A percentile compares a stretch with the other conserved stretches of the same genome.
Conservation (phyloP, 2,797 vertebrate species). For the Phalloptychus januarius region DNA sequence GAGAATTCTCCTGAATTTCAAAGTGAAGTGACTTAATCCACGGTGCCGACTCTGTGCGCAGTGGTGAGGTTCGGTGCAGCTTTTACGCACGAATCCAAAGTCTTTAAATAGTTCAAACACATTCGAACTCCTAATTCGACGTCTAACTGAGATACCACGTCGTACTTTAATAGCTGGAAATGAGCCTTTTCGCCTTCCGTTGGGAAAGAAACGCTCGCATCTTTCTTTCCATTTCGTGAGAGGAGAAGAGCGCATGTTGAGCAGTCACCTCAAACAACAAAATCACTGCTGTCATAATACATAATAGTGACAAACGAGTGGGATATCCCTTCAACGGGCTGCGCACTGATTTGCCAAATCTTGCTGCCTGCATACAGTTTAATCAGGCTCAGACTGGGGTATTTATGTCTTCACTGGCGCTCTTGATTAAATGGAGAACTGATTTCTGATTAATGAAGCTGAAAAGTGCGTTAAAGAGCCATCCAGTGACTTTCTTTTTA, state of each 20-base stretch:
- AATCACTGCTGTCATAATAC: constrained; percentile 40
- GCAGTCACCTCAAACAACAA: constrained; percentile 26
- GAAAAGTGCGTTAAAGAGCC: constrained; percentile 36
- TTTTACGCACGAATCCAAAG: constrained; percentile 13
- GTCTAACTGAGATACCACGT: neutral
- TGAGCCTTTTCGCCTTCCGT: neutral
- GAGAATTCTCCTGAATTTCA: neutral
- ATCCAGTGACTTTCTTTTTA: constrained; percentile 43
- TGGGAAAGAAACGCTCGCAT: neutral
- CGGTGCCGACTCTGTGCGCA: constrained; percentile 26
- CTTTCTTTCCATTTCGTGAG: constrained; percentile 10
- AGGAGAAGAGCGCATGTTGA: neutral
- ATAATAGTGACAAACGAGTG: constrained; percentile 61
- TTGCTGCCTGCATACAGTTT: constrained; percentile 38
- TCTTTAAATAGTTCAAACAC: neutral
- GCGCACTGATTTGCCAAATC: constrained; percentile 53
- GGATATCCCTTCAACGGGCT: constrained; percentile 28
- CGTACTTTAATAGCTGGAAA: neutral
- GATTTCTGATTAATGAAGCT: constrained; percentile 52
- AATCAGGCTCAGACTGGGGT: constrained; percentile 54
- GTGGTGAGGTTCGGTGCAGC: neutral
- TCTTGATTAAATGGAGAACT: constrained; percentile 36
- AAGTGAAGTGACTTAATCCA: neutral
- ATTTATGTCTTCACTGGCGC: constrained; percentile 58
- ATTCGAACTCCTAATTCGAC: neutral